phyloP scores from a whole-genome alignment of 2,113 vertebrate genomes.

The Muscicapa adusta region DNA sequence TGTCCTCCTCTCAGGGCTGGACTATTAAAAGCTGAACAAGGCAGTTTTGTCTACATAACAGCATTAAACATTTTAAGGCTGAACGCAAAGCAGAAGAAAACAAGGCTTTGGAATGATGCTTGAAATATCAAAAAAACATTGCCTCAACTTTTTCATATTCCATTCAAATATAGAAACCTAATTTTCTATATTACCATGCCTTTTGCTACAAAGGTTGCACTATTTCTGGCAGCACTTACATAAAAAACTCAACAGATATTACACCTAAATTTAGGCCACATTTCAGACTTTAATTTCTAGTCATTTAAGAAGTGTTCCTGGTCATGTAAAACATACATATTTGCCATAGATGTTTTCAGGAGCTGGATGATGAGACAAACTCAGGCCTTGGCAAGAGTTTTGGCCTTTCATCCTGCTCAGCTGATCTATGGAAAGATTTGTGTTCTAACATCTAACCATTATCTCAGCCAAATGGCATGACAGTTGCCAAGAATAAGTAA shows the following conservation, averaged over 20 bases:
- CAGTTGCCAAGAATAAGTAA: slow-evolving; percentile 36
- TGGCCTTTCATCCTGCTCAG: not conserved
- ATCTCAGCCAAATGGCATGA: slow-evolving; percentile 2
- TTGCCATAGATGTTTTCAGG: not conserved
- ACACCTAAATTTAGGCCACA: not conserved
- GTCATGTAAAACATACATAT: not conserved
- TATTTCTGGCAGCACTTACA: not conserved
- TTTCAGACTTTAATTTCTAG: not conserved
- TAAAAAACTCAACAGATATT: not conserved
- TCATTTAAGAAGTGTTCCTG: not conserved
- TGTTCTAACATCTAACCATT: not conserved
- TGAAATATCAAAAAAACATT: not conserved
- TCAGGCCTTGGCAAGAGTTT: not conserved
- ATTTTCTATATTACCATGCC: not conserved
- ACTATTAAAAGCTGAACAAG: not conserved
- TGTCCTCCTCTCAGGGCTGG: not conserved
- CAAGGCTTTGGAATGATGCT: not conserved
- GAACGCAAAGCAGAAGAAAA: not conserved
- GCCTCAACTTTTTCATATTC: not conserved
- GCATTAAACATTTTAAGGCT: not conserved
- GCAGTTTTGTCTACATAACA: not conserved
- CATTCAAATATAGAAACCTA: not conserved
- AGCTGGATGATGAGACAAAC: not conserved
- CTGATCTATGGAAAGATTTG: slow-evolving; percentile 21
- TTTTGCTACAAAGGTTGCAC: not conserved